These are phyloP conservation scores for Vimba vimba DNA, from an alignment of 2,113 vertebrate genomes.

Conservation along the genomic window DNA sequence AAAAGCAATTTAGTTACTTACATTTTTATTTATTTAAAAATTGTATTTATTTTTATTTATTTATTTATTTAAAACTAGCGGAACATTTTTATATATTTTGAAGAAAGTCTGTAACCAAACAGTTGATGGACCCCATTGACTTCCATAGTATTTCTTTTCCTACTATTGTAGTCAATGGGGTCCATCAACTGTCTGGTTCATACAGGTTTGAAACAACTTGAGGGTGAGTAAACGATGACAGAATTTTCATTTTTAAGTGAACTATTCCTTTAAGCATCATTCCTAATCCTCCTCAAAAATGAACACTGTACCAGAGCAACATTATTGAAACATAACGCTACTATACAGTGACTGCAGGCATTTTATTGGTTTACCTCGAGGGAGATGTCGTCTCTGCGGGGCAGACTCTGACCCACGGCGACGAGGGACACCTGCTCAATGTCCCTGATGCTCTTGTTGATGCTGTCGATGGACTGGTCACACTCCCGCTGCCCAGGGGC, in stretches of 20 bases:
- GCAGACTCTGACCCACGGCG: constrained; percentile 90
- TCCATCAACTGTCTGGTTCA: too few relatives aligned
- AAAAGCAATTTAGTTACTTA: neutral
- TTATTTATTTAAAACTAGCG: too few relatives aligned
- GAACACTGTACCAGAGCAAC: constrained; percentile 6
- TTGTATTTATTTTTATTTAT: too few relatives aligned
- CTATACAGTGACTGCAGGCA: neutral
- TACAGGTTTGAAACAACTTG: too few relatives aligned
- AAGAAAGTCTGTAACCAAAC: too few relatives aligned
- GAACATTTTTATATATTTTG: too few relatives aligned
- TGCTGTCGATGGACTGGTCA: constrained; percentile 94
- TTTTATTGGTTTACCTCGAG: constrained; percentile 85
- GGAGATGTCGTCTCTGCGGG: constrained; percentile 95
- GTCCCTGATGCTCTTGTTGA: constrained; percentile 95
- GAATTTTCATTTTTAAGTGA: too few relatives aligned
- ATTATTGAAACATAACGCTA: neutral
- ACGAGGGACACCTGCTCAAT: constrained; percentile 96
- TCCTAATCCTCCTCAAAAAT: neutral
- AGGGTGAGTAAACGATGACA: too few relatives aligned
- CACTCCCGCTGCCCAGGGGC: constrained; percentile 97
- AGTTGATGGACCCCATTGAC: too few relatives aligned
- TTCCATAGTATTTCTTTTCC: too few relatives aligned
- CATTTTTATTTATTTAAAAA: neutral
- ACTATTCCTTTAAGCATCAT: neutral
- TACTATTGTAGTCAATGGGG: too few relatives aligned